These are phyloP conservation scores for Eubasilissa splendida DNA, from an alignment of 2,888 invertebrate species.

Conservation along the genomic window DNA sequence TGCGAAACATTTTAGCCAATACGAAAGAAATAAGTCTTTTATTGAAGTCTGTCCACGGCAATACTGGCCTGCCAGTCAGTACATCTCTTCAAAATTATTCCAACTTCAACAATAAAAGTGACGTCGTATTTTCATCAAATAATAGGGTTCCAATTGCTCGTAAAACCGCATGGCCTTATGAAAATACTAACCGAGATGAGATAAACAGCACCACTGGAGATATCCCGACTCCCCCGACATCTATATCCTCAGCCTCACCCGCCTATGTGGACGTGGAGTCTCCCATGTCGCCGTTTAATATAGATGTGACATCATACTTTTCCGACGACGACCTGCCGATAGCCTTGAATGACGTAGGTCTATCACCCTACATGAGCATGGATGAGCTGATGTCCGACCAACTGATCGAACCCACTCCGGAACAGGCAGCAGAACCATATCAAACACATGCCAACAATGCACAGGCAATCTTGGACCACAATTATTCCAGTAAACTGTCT, in stretches of 20 bases:
- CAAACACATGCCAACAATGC: neutral
- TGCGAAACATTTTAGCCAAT: slow-evolving; percentile 72
- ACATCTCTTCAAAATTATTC: slow-evolving; percentile 39
- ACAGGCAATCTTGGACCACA: slow-evolving; percentile 38
- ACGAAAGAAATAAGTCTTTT: slow-evolving; percentile 70
- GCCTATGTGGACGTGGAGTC: slow-evolving; percentile 13
- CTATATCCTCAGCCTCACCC: slow-evolving; percentile 33
- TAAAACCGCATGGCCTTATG: slow-evolving; percentile 43
- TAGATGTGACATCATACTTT: slow-evolving; percentile 42
- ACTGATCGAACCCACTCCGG: neutral
- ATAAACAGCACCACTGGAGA: neutral
- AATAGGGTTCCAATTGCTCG: slow-evolving; percentile 21
- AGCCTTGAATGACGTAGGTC: slow-evolving; percentile 21
- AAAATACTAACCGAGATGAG: neutral
- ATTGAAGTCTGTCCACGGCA: slow-evolving; percentile 66
- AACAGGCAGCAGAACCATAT: neutral
- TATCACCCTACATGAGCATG: slow-evolving; percentile 18
- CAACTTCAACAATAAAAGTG: neutral
- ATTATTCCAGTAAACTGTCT: slow-evolving; percentile 38
- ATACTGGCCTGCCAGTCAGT: slow-evolving; percentile 40
- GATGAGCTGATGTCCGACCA: slow-evolving; percentile 29
- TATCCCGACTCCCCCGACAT: slow-evolving; percentile 34
- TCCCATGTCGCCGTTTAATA: slow-evolving; percentile 39
- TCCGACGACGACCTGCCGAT: slow-evolving; percentile 43
- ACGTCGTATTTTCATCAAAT: neutral